These are phyloP conservation scores for Phengaris arion DNA, from an alignment of 2,888 invertebrate genomes.

Conservation along the genomic window DNA sequence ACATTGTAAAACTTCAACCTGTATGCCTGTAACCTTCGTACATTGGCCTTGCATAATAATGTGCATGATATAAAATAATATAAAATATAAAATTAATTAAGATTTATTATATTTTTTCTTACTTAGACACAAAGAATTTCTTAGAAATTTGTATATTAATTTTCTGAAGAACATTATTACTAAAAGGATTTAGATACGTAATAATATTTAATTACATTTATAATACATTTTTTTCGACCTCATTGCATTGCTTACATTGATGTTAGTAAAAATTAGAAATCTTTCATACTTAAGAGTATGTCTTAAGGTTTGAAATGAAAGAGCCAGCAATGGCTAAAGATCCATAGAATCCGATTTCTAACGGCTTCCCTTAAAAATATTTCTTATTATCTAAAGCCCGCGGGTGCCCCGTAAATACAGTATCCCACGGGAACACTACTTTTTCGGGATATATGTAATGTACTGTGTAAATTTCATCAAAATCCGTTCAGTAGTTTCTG, in stretches of 20 bases:
- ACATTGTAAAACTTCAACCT: not conserved
- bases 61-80: not conserved
- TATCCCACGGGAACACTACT: too few species aligned
- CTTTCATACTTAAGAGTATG: too few species aligned
- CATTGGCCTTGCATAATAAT: not conserved
- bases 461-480: too few species aligned
- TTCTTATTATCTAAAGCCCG: too few species aligned
- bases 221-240: too few species aligned
- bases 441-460: too few species aligned
- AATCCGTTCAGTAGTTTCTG: too few species aligned
- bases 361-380: too few species aligned
- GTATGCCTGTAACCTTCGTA: not conserved
- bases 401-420: too few species aligned
- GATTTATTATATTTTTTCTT: slow-evolving; percentile 10
- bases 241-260: not conserved
- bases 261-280: not conserved
- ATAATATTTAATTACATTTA: not conserved
- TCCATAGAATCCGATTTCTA: too few species aligned
- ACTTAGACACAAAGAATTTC: not conserved
- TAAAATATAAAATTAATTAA: not conserved
- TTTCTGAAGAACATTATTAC: not conserved
- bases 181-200: not conserved
- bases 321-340: too few species aligned
- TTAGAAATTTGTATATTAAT: not conserved
- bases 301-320: too few species aligned